A percentile compares a stretch with the other conserved stretches of the same genome.
Conservation (phyloP, 2,888 invertebrate genomes). For the Cordilura impudica region DNA sequence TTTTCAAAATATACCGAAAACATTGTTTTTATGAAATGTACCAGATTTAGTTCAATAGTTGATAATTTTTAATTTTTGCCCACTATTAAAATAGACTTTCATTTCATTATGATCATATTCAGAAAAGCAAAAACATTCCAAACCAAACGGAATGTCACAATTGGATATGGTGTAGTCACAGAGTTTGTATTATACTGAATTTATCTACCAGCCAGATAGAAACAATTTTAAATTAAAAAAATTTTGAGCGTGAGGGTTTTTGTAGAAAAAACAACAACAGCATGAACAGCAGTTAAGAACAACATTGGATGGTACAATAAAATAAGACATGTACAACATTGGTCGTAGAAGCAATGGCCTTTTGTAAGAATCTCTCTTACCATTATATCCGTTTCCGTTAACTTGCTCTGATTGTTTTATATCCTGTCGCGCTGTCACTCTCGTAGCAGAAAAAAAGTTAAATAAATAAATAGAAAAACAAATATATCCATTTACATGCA, state of each 20-base stretch:
- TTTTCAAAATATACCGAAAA: no score
- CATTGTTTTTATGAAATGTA: no score
- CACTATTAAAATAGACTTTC: no score
- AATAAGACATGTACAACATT: conserved; percentile 38
- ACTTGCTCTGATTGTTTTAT: conserved; percentile 76
- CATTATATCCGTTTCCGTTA: conserved; percentile 74
- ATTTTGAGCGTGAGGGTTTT: conserved; percentile 43
- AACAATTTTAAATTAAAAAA: conserved; percentile 25
- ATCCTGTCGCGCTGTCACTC: conserved; percentile 72
- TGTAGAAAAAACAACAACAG: conserved; percentile 33
- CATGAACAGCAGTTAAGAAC: conserved; percentile 10
- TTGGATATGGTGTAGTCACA: background rate
- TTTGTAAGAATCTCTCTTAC: conserved; percentile 55
- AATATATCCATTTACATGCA: conserved; percentile 10
- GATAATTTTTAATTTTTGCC: no score
- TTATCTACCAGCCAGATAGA: background rate
- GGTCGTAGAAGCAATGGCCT: conserved; percentile 36
- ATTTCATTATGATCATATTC: no score
- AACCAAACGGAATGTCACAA: no score
- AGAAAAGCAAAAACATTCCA: no score
- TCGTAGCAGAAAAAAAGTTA: conserved; percentile 1
- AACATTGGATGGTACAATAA: conserved; percentile 18
- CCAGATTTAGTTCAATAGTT: no score
- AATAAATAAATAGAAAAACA: conserved; percentile 30
- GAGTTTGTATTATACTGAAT: background rate